Conservation (phyloP, 1,140 invertebrate genomes). For the Gonioctena quinquepunctata region DNA sequence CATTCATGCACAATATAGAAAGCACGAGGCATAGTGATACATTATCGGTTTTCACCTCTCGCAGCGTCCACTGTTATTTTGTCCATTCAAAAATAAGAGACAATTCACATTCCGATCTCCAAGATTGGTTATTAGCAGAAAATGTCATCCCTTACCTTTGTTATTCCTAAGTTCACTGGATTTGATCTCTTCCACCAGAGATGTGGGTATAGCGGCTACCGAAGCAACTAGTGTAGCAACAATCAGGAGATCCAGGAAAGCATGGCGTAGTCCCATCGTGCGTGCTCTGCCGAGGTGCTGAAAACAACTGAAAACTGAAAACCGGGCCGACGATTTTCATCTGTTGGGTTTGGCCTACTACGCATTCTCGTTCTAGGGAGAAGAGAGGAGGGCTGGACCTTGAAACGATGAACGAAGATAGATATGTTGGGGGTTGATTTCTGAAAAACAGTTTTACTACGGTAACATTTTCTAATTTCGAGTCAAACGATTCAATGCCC, state of each 20-base stretch:
- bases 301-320: slow-evolving; percentile 39
- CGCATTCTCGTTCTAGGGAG: slow-evolving; percentile 20
- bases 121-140: no score
- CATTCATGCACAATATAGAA: no score
- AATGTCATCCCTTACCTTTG: slow-evolving; percentile 41
- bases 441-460: neutral
- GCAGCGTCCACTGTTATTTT: no score
- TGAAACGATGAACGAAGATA: neutral
- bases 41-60: no score
- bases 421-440: neutral
- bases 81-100: no score
- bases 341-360: slow-evolving; percentile 27
- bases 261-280: slow-evolving; percentile 27
- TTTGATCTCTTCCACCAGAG: slow-evolving; percentile 45
- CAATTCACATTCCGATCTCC: no score
- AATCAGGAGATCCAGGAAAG: slow-evolving; percentile 12
- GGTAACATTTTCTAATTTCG: no score
- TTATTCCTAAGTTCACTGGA: slow-evolving; percentile 41
- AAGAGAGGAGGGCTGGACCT: neutral
- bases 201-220: slow-evolving; percentile 37
- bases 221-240: slow-evolving; percentile 22
- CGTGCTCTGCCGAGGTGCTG: slow-evolving; percentile 19
- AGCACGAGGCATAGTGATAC: no score
- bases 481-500: no score
- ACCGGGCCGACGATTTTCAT: slow-evolving; percentile 34